Evolutionary conservation across 2,113 vertebrate species (phyloP).

Genomic region (Chiloscyllium plagiosum): DNA sequence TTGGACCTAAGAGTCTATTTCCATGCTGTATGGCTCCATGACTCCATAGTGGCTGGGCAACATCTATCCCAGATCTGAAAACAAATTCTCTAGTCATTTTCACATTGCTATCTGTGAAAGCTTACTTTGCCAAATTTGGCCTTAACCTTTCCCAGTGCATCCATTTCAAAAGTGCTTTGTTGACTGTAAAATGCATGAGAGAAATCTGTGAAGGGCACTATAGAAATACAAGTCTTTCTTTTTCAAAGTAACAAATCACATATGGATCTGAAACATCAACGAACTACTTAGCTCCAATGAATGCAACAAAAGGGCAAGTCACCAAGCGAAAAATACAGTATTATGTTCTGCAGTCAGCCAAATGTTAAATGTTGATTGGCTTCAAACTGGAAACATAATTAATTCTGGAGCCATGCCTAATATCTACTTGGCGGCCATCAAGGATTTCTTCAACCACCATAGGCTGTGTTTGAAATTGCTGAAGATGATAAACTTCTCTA

Average conservation of each 20-base stretch:
- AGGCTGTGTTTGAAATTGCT: not conserved
- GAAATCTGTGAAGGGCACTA: not conserved
- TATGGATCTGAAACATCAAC: not conserved
- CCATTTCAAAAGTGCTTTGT: not conserved
- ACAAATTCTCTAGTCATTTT: not conserved
- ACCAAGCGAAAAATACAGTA: not conserved
- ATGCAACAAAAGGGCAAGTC: not conserved
- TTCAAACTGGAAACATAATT: slow-evolving; percentile 23
- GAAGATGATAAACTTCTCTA: not conserved
- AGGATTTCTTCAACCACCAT: not conserved
- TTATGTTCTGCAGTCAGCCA: slow-evolving; percentile 14
- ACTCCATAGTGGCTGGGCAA: not conserved
- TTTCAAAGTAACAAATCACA: not conserved
- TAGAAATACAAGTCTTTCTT: not conserved
- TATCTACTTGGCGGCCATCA: not conserved
- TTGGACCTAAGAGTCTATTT: no score
- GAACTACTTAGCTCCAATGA: not conserved
- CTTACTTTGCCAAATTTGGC: not conserved
- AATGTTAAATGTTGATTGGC: slow-evolving; percentile 11
- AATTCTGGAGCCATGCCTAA: slow-evolving; percentile 1
- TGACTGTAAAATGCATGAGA: not conserved
- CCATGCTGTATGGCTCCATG: no score
- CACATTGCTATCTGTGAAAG: not conserved
- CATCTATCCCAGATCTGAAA: not conserved
- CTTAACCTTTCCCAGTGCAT: not conserved